phyloP scores from a whole-genome alignment of 2,113 vertebrate species.

The Dasyornis broadbenti region DNA sequence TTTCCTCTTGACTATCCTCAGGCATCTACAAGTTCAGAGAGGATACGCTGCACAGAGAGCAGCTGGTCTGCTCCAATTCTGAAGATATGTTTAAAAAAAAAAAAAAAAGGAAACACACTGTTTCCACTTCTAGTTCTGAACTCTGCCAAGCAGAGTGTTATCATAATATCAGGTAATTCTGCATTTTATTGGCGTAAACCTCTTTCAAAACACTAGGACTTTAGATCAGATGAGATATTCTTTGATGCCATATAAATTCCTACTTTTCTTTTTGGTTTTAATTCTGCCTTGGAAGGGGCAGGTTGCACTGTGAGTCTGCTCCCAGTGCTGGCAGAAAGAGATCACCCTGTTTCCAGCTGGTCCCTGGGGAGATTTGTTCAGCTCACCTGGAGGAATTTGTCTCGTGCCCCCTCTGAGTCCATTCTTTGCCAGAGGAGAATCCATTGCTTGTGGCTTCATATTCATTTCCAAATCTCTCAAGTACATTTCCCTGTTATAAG shows the following conservation, averaged over 20 bases:
- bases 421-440: background rate
- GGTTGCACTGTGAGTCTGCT: background rate
- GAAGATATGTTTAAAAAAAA: background rate
- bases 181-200: background rate
- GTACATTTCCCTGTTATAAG: background rate
- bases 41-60: background rate
- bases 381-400: background rate
- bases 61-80: background rate
- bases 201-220: background rate
- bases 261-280: background rate
- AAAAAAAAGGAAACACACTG: background rate
- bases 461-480: background rate
- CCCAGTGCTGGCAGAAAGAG: background rate
- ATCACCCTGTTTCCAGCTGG: background rate
- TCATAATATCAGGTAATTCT: background rate
- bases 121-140: background rate
- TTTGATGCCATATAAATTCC: background rate
- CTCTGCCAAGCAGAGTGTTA: background rate
- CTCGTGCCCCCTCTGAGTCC: fast-evolving
- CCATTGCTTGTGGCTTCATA: background rate
- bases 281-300: background rate
- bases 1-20: background rate
- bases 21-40: background rate
- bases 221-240: background rate
- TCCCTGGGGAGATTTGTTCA: background rate